These are phyloP conservation scores for Rissa tridactyla DNA, from an alignment of 2,113 vertebrate genomes.

Conservation along the genomic window DNA sequence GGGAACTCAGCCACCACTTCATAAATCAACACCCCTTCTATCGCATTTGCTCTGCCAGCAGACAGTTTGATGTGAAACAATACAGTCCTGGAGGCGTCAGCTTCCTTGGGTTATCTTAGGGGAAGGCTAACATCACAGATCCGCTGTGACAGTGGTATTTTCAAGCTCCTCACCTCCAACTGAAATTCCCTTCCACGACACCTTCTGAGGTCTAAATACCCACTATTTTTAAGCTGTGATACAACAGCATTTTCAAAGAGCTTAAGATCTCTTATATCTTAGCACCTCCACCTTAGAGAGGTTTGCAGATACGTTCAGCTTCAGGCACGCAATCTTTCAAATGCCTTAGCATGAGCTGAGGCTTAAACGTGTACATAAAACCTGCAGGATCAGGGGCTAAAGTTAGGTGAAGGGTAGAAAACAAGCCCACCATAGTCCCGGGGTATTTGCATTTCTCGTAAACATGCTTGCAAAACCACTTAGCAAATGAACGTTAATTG, in stretches of 20 bases:
- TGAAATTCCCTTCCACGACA: background rate
- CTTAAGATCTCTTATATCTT: fast-evolving
- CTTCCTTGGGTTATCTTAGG: background rate
- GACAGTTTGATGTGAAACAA: background rate
- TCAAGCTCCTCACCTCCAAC: background rate
- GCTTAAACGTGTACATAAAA: background rate
- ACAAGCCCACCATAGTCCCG: background rate
- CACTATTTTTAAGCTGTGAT: background rate
- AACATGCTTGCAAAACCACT: constrained; percentile 7
- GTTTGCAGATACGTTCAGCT: background rate
- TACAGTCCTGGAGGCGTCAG: background rate
- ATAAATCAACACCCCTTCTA: constrained; percentile 4
- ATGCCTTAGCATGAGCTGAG: background rate
- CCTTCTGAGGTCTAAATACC: background rate
- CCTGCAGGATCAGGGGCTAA: background rate
- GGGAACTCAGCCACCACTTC: background rate
- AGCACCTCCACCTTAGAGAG: background rate
- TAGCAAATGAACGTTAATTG: background rate
- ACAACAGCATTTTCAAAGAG: background rate
- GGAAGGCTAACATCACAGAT: background rate
- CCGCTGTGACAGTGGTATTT: background rate
- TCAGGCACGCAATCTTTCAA: no score
- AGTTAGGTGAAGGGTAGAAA: background rate
- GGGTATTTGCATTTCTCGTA: background rate
- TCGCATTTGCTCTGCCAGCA: background rate